Percentiles rank a stretch among this genome's conserved stretches.
Conservation (phyloP, 2,797 vertebrate genomes). For the Sebastes aleutianus region DNA sequence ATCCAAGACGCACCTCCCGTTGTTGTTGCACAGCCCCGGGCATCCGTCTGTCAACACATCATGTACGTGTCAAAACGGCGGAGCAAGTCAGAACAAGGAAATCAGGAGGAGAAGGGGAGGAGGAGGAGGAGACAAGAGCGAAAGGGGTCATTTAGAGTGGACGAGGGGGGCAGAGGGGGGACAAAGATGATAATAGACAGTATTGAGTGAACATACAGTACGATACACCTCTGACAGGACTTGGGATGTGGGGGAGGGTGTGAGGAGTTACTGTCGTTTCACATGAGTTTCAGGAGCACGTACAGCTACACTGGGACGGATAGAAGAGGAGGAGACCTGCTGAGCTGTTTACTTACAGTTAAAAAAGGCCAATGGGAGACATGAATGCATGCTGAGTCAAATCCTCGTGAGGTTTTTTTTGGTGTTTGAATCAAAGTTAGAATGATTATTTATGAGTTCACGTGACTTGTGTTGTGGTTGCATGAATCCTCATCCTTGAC, state of each 20-base stretch:
- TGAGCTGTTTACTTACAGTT: slow-evolving; percentile 21
- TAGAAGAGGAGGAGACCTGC: slow-evolving; percentile 1
- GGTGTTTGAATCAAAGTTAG: slow-evolving; percentile 7
- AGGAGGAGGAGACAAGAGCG: not conserved
- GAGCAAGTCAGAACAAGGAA: slow-evolving; percentile 39
- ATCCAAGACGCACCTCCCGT: slow-evolving; percentile 96
- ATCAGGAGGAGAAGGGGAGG: slow-evolving; percentile 30
- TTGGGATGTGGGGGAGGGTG: slow-evolving; percentile 82
- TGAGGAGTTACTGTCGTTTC: slow-evolving; percentile 88
- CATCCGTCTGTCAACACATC: slow-evolving; percentile 93
- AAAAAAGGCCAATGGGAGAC: slow-evolving; percentile 11
- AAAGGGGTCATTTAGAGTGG: slow-evolving; percentile 43
- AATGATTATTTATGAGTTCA: not conserved
- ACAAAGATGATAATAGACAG: slow-evolving; percentile 78
- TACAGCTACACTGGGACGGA: slow-evolving; percentile 7
- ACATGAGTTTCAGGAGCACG: slow-evolving; percentile 86
- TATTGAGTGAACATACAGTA: slow-evolving; percentile 83
- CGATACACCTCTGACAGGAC: slow-evolving; percentile 90
- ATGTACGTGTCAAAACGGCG: slow-evolving; percentile 67
- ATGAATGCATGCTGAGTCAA: slow-evolving; percentile 10
- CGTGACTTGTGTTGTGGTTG: not conserved
- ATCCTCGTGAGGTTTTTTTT: not conserved
- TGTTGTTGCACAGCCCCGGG: slow-evolving; percentile 98
- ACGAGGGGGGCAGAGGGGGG: slow-evolving; percentile 49
- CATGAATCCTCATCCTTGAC: not conserved